Base-by-base conservation (phyloP, 2,113 vertebrate species). In the Casuarius casuarius region DNA sequence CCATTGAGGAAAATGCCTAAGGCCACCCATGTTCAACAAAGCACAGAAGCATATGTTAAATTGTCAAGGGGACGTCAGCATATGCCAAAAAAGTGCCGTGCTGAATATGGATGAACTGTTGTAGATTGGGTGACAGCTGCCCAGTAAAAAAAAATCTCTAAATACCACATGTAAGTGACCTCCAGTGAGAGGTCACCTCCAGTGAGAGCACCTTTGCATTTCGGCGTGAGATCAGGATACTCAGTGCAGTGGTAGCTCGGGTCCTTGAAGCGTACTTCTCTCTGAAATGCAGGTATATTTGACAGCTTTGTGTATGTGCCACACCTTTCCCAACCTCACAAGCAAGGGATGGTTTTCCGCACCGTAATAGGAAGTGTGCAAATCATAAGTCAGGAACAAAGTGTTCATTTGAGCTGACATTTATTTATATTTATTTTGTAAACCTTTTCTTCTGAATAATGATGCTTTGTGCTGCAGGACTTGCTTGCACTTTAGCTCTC, bases 11-110 rank as follows among this genome's bases (percentile, higher is more conserved):
- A 86, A 87, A 71, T 56, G 23, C 46, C 85, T 31, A 48, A 65
- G 66, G 72, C 56, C 58, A 79, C 18, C 49, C 12, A 31, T 67
- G 35, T 81, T 84, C 56, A 91, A 87, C 48, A 94, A 90, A 85
- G 68, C 59, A 54, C 58, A 83, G 79, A 89, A 91, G n/a, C 67
- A 73, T 79, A 84, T 66, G 71, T 62, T 95, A 73, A 90, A 83
- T 58, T 91, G 59, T 70, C 87, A 93, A 46, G 52, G n/a, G 49
- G 40, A 77, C 0, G 0, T 29, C 62, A 76, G 26, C 35, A 38
- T 42, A 77, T 40, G 78, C 35, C 75, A 79, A 59, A 62, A 91
- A 94, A 83, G 44, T 7, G 21, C 23, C 59, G 83, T 76, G 35
- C 29, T 91, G 71, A 25, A 46, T 89, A 10, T 28, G 46, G 70